These are phyloP conservation scores for Pyxicephalus adspersus DNA, from an alignment of 2,113 vertebrate genomes.

Conservation along the genomic window DNA sequence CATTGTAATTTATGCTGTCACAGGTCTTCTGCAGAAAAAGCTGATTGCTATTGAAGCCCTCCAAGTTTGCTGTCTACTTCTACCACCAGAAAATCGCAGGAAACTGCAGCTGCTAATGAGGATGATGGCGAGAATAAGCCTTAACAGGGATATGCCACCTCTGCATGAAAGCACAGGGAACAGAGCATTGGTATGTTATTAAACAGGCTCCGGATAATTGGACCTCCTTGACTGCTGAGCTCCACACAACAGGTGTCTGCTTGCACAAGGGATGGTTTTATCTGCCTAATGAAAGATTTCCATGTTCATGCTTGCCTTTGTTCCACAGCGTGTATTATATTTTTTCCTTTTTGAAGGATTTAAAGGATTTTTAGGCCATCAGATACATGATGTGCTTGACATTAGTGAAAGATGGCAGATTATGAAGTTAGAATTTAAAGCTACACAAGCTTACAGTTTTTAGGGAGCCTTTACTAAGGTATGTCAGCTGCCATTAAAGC, in stretches of 20 bases:
- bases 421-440: no score
- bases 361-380: no score
- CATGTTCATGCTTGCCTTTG: background rate
- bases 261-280: conserved; percentile 2
- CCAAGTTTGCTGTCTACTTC: conserved; percentile 81
- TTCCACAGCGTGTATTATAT: background rate
- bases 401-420: no score
- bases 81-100: conserved; percentile 82
- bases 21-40: conserved; percentile 74
- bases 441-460: no score
- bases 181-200: conserved; percentile 75
- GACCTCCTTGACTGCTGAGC: conserved; percentile 40
- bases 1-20: conserved; percentile 35
- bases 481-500: no score
- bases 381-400: no score
- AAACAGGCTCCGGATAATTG: conserved; percentile 32
- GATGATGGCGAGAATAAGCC: conserved; percentile 80
- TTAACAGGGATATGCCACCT: conserved; percentile 77
- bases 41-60: conserved; percentile 77
- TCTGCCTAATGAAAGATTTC: conserved; percentile 1
- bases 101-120: conserved; percentile 81
- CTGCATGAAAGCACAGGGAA: conserved; percentile 78
- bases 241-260: conserved; percentile 1
- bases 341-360: background rate
- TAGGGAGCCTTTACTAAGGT: no score